These are phyloP conservation scores for Scotopteryx bipunctaria DNA, from an alignment of 2,888 invertebrate genomes.

Conservation along the genomic window DNA sequence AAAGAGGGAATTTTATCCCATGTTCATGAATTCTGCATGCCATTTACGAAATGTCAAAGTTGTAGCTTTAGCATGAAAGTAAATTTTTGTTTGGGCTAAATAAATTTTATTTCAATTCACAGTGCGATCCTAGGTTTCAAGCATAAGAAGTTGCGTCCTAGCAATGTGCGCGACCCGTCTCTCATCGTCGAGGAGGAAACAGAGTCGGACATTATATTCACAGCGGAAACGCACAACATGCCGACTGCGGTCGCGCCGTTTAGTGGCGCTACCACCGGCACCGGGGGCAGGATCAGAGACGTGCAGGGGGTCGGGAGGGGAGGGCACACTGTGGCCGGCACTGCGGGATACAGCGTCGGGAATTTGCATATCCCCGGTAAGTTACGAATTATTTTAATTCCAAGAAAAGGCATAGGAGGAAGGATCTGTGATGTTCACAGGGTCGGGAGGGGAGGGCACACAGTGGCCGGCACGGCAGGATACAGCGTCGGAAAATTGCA, in stretches of 20 bases:
- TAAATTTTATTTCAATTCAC: too few species aligned
- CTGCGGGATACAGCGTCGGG: constrained; percentile 98
- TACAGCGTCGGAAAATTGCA: constrained; percentile 97
- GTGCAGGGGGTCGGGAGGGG: constrained; percentile 98
- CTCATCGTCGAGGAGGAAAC: constrained; percentile 83
- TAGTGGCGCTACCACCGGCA: constrained; percentile 98
- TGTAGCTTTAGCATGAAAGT: too few species aligned
- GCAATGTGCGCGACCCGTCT: constrained; percentile 81
- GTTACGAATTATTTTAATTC: too few species aligned
- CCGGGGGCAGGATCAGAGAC: constrained; percentile 97
- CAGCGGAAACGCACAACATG: constrained; percentile 99
- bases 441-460: constrained; percentile 96
- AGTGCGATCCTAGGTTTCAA: constrained; percentile 94
- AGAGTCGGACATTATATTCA: constrained; percentile 95
- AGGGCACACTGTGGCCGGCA: constrained; percentile 96
- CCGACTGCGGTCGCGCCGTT: constrained; percentile 99
- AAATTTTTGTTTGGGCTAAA: too few species aligned
- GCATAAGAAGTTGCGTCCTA: constrained; percentile 87
- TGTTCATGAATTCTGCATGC: too few species aligned
- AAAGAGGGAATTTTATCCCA: too few species aligned
- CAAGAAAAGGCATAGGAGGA: too few species aligned
- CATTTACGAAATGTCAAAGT: too few species aligned
- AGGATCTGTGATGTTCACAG: constrained; percentile 97
- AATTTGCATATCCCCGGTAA: constrained; percentile 94
- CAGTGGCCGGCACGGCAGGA: constrained; percentile 97